Base-by-base conservation (phyloP, 2,797 vertebrate genomes). In the Dromococcyx pavoninus region DNA sequence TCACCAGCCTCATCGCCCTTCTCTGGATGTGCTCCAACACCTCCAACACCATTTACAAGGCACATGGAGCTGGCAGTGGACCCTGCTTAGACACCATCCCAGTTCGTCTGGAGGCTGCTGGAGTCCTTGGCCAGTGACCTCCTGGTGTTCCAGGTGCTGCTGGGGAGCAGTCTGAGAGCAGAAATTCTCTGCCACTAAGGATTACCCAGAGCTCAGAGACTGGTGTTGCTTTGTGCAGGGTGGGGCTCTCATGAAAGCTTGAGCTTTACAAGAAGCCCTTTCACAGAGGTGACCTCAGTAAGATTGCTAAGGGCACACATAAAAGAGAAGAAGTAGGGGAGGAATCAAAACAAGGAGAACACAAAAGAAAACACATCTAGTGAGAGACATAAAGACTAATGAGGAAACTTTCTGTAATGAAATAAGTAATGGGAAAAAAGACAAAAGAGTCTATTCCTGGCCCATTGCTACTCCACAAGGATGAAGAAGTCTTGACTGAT, bases 61-160 rank as follows among this genome's bases (percentile, higher is more conserved):
- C 21, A 10, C 19, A 8, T 18, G n/a, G 57, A 86, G 6, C 7
- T 0, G 0, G 17, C 6, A 28, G 22, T 51, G 41, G 22, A 13
- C 46, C 62, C 41, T 86, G n/a, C 32, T 56, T 27, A 37, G 53
- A n/a, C 53, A 24, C 12, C 0, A 0, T 28, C 46, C 10, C 16
- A 8, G 0, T 25, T 27, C 1, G 1, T 19, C 44, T 65, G 67
- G 57, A 62, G 35, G 9, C 19, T 35, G 70, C 27, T 16, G 33
- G 13, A 19, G 27, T 32, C 74, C 50, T 46, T 44, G n/a, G 24
- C 66, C 37, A 51, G 37, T 10, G 54, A 67, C 8, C 15, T 58
- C 19, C 10, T 2, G 4, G 18, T 28, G 39, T 48, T 22, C 15
- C 43, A 8, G 5, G 11, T 13, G 15, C 35, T 46, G 50, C 37